Evolutionary conservation across 2,113 vertebrate genomes (phyloP).

Genomic region (Struthio camelus): DNA sequence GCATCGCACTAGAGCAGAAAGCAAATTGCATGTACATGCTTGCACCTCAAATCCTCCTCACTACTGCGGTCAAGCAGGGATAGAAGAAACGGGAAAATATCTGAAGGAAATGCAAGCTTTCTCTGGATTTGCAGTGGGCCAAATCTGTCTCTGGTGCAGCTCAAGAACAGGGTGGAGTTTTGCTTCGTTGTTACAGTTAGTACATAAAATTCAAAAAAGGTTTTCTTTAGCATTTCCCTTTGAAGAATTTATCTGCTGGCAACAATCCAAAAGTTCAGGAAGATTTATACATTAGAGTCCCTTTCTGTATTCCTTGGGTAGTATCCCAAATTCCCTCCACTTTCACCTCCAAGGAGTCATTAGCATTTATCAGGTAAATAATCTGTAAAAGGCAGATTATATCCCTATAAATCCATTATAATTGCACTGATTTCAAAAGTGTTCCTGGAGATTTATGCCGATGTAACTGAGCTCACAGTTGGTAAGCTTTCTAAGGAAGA

Average conservation of each 20-base stretch:
- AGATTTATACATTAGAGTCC: neutral
- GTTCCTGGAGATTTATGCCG: constrained; percentile 33
- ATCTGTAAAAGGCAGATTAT: constrained; percentile 12
- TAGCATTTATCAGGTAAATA: constrained; percentile 46
- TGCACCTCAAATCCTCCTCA: neutral
- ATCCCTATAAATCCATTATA: constrained; percentile 40
- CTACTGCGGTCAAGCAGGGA: neutral
- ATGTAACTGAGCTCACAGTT: neutral
- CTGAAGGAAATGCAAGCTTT: neutral
- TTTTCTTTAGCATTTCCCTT: neutral
- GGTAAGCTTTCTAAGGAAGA: constrained; percentile 33
- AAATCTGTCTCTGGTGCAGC: neutral
- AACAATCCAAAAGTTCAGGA: neutral
- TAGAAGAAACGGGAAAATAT: neutral
- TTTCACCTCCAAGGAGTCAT: constrained; percentile 18
- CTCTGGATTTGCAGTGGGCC: fast-evolving
- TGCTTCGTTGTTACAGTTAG: neutral
- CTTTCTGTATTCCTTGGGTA: constrained; percentile 41
- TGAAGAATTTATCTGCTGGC: neutral
- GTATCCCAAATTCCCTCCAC: constrained; percentile 21
- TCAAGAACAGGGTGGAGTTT: neutral
- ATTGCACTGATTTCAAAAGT: neutral
- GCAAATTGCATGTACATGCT: fast-evolving
- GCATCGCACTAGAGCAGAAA: neutral
- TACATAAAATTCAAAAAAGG: neutral